Base-by-base conservation (phyloP, 2,113 vertebrate genomes). In the Perognathus longimembris region DNA sequence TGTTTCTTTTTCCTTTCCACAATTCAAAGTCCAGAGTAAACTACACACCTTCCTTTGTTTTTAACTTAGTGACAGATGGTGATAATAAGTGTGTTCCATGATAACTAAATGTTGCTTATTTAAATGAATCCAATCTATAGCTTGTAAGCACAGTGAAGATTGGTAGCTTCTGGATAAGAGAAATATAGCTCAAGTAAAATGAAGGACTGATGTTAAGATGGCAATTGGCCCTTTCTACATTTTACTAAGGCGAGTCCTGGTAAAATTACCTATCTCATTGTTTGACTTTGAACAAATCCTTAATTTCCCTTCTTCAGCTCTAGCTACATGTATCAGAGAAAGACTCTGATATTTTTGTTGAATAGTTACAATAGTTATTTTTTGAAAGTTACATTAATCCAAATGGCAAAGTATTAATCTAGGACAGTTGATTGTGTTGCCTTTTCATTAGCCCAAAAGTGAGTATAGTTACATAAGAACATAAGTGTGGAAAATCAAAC, bases 31-130 rank as follows among this genome's bases (percentile, higher is more conserved):
- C 50, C 20, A 54, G 0, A 89, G 26, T 32, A 45, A 38, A 69
- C 74, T 70, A 1, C 4, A 32, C 6, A 45, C 3, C 0, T 6
- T 50, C 18, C 1, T 34, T 67, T 78, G 1, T 34, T 57, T 3
- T 85, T 69, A 54, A 24, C 1, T 42, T 74, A 42, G 28, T 74
- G 1, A 11, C 21, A 67, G 12, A 10, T 67, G 54, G 71, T 30
- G n/a, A 22, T 81, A 70, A 20, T 9, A 78, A 91, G 69, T 67
- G 2, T 26, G 26, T 88, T 80, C 61, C 36, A 22, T 18, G 61
- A 32, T 38, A 59, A 81, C 69, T 74, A 50, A 61, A 40, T 42
- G 7, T 85, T 64, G 1, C 5, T 18, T 18, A 59, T 85, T 79
- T 67, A 66, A n/a, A n/a, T 11, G 22, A 64, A 88, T 67, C 50